Base-by-base conservation (phyloP, 2,113 vertebrate species). In the Brachionichthys hirsutus region DNA sequence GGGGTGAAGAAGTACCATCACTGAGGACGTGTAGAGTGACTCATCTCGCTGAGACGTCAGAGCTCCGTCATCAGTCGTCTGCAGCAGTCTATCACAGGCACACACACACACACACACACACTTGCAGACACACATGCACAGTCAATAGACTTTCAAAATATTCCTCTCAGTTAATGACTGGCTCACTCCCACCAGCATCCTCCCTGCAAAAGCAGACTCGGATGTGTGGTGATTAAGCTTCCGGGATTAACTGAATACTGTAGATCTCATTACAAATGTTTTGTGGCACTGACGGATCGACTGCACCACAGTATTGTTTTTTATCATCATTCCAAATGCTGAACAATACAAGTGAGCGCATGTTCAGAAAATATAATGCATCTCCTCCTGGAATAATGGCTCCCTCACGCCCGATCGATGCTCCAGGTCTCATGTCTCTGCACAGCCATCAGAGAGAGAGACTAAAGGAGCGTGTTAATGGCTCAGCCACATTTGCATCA, bases 21-120 rank as follows among this genome's bases (percentile, higher is more conserved):
- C 42, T 30, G 51, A 45, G 67, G 66, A 85, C 54, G 46, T 73
- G 70, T 77, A 69, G 70, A 18, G 62, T 88, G 89, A 89, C 61
- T 88, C 87, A 90, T 82, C 73, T 60, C 8, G 12, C 16, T 30
- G 65, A 82, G 82, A 89, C 89, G 86, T 89, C 89, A 90, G 58
- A n/a, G 44, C 67, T 54, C 9, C 81, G 81, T 90, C 85, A 88
- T 80, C 83, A 55, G 66, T 48, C 41, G 67, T 84, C 73, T 77
- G 76, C 59, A 66, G 57, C 66, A 67, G 68, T 62, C 24, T 40
- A 44, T 70, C 36, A 42, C 62, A 51, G 18, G 11, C 41, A 58
- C 40, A 60, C n/a, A 48, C 46, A 49, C 57, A 44, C 4, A 38
- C 36, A 12, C 36, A 48, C 47, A 24, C 17, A 17, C 44, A 63